Evolutionary conservation across 2,888 invertebrate species (phyloP), one percentile per base, ranked within the genome.

Genomic region (Siphlonurus alternatus): DNA sequence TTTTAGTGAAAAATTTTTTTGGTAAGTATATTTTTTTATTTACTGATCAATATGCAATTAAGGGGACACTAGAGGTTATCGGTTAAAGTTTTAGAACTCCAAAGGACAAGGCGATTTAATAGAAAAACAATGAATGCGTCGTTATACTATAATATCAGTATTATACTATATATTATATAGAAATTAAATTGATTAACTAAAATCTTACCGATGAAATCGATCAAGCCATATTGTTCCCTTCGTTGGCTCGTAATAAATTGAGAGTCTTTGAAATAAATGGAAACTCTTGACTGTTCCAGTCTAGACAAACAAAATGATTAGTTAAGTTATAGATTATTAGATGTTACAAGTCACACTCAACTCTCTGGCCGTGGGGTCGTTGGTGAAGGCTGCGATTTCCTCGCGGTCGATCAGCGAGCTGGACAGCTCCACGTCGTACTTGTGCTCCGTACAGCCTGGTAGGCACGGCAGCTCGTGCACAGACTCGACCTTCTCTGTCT

Each of bases 341-440:
- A 38, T 38, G 38, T 10, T 38, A 15, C 5, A 38, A 38, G 15
- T 38, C 7, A 10, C 15, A 10, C 15, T 38, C 5, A 10, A 10
- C 15, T 38, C 38, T 15, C 38, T 38, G 38, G 38, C 38, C 38
- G 15, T 15, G 38, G 15, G 38, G 38, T 38, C 5, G 38, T 38
- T 38, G 15, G 38, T 10, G 38, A 10, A 38, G 15, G 38, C 15
- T 38, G 5, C 38, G 15, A 38, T 38, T 15, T 38, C 38, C 5
- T 38, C 38, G 7, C 15, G 5, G 15, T 38, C 38, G 15, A 15
- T 66, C 64, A 15, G 66, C 53, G 25, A 1, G 22, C 15, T 63
- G 62, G 15, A 62, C 7, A 62, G 18, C 25, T 65, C 65, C 15
- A 63, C 38, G 59, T 64, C 64, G 61, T 65, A 66, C 61, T 64